Evolutionary conservation across 2,888 invertebrate species (phyloP).

Genomic region (Limnephilus lunatus): DNA sequence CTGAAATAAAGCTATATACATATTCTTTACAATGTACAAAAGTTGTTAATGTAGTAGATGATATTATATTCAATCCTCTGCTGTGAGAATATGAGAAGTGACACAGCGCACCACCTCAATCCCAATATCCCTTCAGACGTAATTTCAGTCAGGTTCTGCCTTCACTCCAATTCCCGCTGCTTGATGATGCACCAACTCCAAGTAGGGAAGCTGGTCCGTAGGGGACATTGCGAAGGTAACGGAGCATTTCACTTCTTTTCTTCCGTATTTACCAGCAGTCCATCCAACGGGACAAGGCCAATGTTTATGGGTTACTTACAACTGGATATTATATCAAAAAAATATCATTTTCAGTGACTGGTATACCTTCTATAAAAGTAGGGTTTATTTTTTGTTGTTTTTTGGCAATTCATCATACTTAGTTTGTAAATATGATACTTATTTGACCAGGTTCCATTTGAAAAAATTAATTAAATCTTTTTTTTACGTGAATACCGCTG

Average conservation of each 20-base stretch:
- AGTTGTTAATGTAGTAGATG: too few relatives aligned
- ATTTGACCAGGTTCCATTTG: too few relatives aligned
- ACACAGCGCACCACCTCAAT: background rate
- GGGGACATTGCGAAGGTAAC: conserved; percentile 27
- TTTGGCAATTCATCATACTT: too few relatives aligned
- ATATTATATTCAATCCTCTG: background rate
- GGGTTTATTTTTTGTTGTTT: too few relatives aligned
- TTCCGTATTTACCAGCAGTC: conserved; percentile 24
- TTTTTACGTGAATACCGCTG: too few relatives aligned
- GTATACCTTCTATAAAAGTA: background rate
- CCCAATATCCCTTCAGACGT: background rate
- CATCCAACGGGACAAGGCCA: conserved; percentile 39
- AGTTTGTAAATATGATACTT: too few relatives aligned
- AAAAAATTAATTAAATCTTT: too few relatives aligned
- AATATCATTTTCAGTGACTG: background rate
- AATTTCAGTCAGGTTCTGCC: conserved; percentile 8
- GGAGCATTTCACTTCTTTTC: conserved; percentile 23
- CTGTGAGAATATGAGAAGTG: background rate
- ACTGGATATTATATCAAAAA: background rate
- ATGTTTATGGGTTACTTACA: background rate
- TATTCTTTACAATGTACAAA: too few relatives aligned
- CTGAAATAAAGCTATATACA: too few relatives aligned
- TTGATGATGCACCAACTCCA: conserved; percentile 22
- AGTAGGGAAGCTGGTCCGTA: conserved; percentile 36
- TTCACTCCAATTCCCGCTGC: conserved; percentile 18